Conservation (phyloP, 2,888 invertebrate species). For the Neelides folsomi region DNA sequence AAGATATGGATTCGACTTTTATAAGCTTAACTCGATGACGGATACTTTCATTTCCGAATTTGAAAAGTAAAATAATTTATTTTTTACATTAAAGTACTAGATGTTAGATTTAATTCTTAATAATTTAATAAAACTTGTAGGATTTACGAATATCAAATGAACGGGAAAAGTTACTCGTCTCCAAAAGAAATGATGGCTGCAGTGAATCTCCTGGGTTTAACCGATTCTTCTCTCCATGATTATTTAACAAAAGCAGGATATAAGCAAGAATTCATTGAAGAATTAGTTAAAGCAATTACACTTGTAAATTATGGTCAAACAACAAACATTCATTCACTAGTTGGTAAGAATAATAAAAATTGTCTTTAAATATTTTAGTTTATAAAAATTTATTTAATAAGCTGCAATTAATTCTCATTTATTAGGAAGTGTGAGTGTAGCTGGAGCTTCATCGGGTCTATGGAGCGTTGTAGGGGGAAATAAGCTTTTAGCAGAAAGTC, state of each 20-base stretch:
- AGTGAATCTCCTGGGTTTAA: slow-evolving; percentile 43
- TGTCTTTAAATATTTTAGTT: background rate
- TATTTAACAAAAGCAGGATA: slow-evolving; percentile 40
- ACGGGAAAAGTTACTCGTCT: slow-evolving; percentile 42
- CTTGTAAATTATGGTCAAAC: slow-evolving; percentile 51
- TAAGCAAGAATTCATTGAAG: slow-evolving; percentile 42
- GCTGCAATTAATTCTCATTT: slow-evolving; percentile 30
- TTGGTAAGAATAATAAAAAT: slow-evolving; percentile 38
- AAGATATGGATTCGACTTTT: slow-evolving; percentile 46
- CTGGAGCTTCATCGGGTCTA: slow-evolving; percentile 43
- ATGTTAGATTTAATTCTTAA: too few relatives aligned
- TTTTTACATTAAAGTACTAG: background rate
- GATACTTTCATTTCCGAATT: slow-evolving; percentile 38
- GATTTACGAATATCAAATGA: slow-evolving; percentile 45
- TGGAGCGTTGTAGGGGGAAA: slow-evolving; percentile 52
- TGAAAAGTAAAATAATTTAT: slow-evolving; percentile 35
- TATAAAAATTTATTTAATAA: background rate
- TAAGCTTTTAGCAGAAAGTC: slow-evolving; percentile 39
- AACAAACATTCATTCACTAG: slow-evolving; percentile 44
- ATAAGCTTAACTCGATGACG: slow-evolving; percentile 39
- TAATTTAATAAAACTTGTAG: slow-evolving; percentile 29
- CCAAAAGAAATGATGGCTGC: slow-evolving; percentile 43
- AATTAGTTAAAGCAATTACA: slow-evolving; percentile 44
- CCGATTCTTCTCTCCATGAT: slow-evolving; percentile 38
- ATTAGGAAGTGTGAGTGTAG: slow-evolving; percentile 43